Evolutionary conservation across 1,140 invertebrate species (phyloP).

Genomic region (Aphaenogaster ashmeadi): DNA sequence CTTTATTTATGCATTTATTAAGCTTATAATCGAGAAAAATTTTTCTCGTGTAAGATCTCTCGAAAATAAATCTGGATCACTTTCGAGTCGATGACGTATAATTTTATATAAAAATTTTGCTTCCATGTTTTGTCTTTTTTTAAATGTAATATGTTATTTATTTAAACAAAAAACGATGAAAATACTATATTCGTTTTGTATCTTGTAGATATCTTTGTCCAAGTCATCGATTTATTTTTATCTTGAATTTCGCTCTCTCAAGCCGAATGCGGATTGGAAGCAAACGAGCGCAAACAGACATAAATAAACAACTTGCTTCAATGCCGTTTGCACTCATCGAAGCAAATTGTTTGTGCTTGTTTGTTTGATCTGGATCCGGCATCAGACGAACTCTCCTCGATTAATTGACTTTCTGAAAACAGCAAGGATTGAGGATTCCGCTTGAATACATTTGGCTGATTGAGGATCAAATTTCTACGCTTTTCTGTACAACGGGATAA

Average conservation of each 20-base stretch:
- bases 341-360: not conserved
- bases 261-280: not conserved
- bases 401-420: not conserved
- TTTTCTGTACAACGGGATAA: slow-evolving; percentile 53
- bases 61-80: not conserved
- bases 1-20: not conserved
- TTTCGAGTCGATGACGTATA: not conserved
- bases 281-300: not conserved
- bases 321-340: not conserved
- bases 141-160: not conserved
- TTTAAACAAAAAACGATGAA: not conserved
- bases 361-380: not conserved
- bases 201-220: not conserved
- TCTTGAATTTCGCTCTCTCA: slow-evolving; percentile 10
- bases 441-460: slow-evolving; percentile 69
- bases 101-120: not conserved
- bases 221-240: slow-evolving; percentile 6
- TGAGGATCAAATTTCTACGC: slow-evolving; percentile 51
- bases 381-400: not conserved
- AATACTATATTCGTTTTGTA: not conserved
- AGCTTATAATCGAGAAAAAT: not conserved
- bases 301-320: not conserved
- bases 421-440: not conserved
- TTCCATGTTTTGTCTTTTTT: not conserved
- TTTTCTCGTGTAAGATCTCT: not conserved